Evolutionary conservation across 2,888 invertebrate genomes (phyloP), one percentile per base, ranked within the genome.

Genomic region (Frankliniella fusca): DNA sequence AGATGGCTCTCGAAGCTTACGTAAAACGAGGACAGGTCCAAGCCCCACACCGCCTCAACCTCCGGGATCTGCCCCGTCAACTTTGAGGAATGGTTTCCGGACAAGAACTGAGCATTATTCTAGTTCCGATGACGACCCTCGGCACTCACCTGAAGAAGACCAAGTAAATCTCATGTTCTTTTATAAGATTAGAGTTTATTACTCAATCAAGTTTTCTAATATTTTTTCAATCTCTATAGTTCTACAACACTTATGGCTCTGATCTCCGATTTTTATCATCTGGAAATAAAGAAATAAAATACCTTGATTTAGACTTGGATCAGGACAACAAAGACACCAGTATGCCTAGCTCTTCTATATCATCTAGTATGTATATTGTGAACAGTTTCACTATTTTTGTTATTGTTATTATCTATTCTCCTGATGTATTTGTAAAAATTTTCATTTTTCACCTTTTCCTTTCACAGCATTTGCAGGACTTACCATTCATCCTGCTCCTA

Each of bases 241-340:
- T 76, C 12, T 76, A 27, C 27, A 76, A 76, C 1, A 12, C 70
- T 11, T 76, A 23, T 76, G 27, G 70, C 27, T 76, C 70, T n/a
- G 70, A 76, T 27, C 70, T 27, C 27, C 70, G 23, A 9, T 76
- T 76, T 27, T 27, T 23, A 8, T 76, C 27, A 0, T 27, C 12
- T 12, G 70, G 70, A 12, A 76, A 38, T 38, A 38, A 76, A 23
- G 86, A 90, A 85, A 87, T 94, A 85, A 96, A 97, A 86, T 97
- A 97, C 89, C 90, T 97, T 84, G 97, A 97, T 88, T 90, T 97
- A 84, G 96, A 96, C 88, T 90, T 94, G 27, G 93, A 94, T 27
- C 91, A 0, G 49, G 80, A 76, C 20, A 79, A 38, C 27, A 49
- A 82, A 82, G 70, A 76, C 70, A 23, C 70, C 70, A 76, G 23